Evolutionary conservation across 1,140 invertebrate species (phyloP).

Genomic region (Andricus grossulariae): DNA sequence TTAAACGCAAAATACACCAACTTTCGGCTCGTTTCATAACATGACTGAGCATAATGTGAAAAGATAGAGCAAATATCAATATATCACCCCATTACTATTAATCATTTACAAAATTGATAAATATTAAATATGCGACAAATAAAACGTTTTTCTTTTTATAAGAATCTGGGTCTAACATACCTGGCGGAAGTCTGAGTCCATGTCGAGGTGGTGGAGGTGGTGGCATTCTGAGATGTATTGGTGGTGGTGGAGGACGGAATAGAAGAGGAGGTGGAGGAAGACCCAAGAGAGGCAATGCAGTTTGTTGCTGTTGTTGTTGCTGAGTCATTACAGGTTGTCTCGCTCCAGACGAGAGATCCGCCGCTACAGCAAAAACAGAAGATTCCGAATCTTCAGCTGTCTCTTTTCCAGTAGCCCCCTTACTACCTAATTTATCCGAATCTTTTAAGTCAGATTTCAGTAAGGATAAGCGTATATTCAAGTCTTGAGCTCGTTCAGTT

Average conservation of each 20-base stretch:
- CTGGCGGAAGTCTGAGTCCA: constrained; percentile 73
- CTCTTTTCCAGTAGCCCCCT: constrained; percentile 49
- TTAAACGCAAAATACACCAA: too few species aligned
- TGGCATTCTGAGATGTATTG: constrained; percentile 75
- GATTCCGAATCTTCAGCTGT: constrained; percentile 64
- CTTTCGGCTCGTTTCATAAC: too few species aligned
- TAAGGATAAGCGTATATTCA: constrained; percentile 76
- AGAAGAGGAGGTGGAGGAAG: constrained; percentile 75
- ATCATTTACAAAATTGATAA: too few species aligned
- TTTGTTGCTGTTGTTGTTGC: constrained; percentile 58
- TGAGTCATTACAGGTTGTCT: constrained; percentile 52
- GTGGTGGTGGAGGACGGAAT: constrained; percentile 74
- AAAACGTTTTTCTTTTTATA: constrained; percentile 33
- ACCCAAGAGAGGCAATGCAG: constrained; percentile 74
- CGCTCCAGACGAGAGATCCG: constrained; percentile 77
- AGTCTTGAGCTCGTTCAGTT: constrained; percentile 80
- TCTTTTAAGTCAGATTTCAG: constrained; percentile 65
- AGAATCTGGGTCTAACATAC: constrained; percentile 50
- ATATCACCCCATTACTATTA: too few species aligned
- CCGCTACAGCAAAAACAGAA: constrained; percentile 47
- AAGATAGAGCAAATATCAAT: too few species aligned
- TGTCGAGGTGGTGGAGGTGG: constrained; percentile 77
- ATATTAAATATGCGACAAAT: too few species aligned
- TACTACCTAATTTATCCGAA: constrained; percentile 55
- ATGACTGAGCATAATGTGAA: too few species aligned